Evolutionary conservation across 1,140 invertebrate genomes (phyloP).

Genomic region (Parapsyche elsis): DNA sequence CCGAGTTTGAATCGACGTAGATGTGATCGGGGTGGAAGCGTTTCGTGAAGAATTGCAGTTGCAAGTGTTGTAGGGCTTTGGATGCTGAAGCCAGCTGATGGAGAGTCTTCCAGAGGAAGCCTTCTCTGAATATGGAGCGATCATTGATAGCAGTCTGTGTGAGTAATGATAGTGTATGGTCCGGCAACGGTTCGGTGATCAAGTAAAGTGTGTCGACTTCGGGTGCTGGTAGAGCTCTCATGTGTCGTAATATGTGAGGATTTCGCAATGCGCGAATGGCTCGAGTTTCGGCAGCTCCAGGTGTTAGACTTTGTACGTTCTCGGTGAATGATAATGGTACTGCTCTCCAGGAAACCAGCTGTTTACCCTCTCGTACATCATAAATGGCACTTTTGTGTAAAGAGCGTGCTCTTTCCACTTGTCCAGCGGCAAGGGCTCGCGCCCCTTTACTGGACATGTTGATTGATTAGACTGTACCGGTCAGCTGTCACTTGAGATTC

Average conservation of each 20-base stretch:
- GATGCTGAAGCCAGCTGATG: constrained; percentile 61
- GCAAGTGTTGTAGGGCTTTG: constrained; percentile 59
- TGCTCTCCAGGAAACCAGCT: background rate
- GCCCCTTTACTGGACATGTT: background rate
- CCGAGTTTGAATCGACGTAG: constrained; percentile 60
- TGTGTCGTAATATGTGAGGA: background rate
- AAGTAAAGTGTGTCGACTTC: constrained; percentile 32
- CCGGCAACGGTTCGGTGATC: constrained; percentile 39
- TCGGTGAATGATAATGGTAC: background rate
- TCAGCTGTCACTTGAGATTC: background rate
- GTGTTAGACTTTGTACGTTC: background rate
- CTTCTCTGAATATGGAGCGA: constrained; percentile 59
- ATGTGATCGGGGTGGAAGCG: constrained; percentile 60
- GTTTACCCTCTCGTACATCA: background rate
- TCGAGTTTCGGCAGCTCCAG: background rate
- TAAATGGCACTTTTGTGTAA: background rate
- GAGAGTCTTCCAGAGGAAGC: constrained; percentile 63
- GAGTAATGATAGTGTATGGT: constrained; percentile 34
- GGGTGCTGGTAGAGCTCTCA: background rate
- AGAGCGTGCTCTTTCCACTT: background rate
- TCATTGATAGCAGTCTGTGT: constrained; percentile 32
- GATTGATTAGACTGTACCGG: no score
- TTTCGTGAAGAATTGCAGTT: constrained; percentile 60
- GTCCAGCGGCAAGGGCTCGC: background rate
- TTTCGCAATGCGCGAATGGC: background rate